phyloP scores from a whole-genome alignment of 2,888 invertebrate genomes.

The Tridacna gigas region DNA sequence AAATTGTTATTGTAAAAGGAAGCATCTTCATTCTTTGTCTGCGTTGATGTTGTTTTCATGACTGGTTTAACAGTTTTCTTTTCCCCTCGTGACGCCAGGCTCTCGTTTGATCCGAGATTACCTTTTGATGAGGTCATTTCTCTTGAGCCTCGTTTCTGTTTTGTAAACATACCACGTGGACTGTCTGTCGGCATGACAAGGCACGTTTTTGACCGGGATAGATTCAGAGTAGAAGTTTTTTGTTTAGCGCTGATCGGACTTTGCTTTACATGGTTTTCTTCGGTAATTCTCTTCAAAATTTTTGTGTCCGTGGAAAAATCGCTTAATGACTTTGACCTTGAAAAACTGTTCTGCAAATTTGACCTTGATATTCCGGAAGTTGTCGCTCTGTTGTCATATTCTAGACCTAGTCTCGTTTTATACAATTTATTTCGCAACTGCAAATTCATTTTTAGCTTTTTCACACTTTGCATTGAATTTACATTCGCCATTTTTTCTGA shows the following conservation, averaged over 20 bases:
- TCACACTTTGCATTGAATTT: slow-evolving; percentile 5
- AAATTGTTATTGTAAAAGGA: not conserved
- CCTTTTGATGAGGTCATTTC: slow-evolving; percentile 3
- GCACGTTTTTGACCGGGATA: slow-evolving; percentile 5
- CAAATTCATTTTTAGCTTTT: slow-evolving; percentile 7
- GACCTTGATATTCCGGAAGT: slow-evolving; percentile 9
- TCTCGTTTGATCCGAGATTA: not conserved
- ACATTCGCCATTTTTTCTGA: slow-evolving; percentile 16
- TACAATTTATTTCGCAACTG: not conserved
- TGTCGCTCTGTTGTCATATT: not conserved
- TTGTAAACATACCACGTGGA: slow-evolving; percentile 20
- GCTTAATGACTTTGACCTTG: slow-evolving; percentile 10
- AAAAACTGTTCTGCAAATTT: not conserved
- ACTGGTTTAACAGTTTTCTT: not conserved
- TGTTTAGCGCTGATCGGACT: not conserved
- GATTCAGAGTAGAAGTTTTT: not conserved
- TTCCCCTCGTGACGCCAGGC: not conserved
- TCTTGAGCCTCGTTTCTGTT: slow-evolving; percentile 18
- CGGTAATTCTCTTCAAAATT: not conserved
- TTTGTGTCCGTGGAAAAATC: not conserved
- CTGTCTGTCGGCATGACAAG: slow-evolving; percentile 6
- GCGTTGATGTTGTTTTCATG: slow-evolving; percentile 14
- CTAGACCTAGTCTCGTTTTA: not conserved
- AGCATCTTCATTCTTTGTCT: not conserved
- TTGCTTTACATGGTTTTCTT: not conserved